A percentile compares a stretch with the other conserved stretches of the same genome.
Conservation (phyloP, 2,113 vertebrate genomes). For the Psephotus haematonotus region DNA sequence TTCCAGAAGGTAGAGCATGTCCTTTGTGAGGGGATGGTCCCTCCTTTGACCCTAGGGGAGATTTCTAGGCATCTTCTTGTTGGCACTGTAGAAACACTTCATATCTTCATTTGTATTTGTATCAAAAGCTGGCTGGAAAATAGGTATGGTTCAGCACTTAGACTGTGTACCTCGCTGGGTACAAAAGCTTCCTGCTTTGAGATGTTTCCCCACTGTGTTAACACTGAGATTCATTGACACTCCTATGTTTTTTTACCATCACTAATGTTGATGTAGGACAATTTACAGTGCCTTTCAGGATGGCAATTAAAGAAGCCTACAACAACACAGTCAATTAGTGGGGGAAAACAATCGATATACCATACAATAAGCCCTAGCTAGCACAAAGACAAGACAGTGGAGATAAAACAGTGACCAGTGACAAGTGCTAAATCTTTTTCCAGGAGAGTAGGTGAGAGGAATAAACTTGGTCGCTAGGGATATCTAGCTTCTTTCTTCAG, state of each 20-base stretch:
- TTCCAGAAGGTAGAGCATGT: not conserved
- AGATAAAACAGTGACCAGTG: slow-evolving; percentile 59
- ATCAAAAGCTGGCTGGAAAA: not conserved
- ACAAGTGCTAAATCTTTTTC: slow-evolving; percentile 28
- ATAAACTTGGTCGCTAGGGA: not conserved
- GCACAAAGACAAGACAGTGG: slow-evolving; percentile 34
- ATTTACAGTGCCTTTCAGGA: slow-evolving; percentile 50
- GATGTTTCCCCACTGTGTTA: not conserved
- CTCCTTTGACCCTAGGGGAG: not conserved
- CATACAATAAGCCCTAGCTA: slow-evolving; percentile 55
- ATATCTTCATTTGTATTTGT: not conserved
- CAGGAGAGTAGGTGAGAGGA: not conserved
- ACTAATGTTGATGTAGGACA: slow-evolving; percentile 20
- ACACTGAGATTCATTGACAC: not conserved
- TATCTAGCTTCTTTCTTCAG: not conserved
- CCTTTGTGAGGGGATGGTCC: not conserved
- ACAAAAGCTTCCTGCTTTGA: not conserved
- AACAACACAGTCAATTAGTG: slow-evolving; percentile 51
- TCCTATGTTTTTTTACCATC: not conserved
- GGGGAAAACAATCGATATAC: slow-evolving; percentile 56
- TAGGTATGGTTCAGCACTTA: not conserved
- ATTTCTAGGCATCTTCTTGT: not conserved
- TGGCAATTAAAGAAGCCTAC: slow-evolving; percentile 56
- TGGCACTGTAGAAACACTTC: not conserved
- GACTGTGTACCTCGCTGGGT: not conserved